Base-by-base conservation (phyloP, 2,113 vertebrate genomes). In the Ranitomeya imitator region DNA sequence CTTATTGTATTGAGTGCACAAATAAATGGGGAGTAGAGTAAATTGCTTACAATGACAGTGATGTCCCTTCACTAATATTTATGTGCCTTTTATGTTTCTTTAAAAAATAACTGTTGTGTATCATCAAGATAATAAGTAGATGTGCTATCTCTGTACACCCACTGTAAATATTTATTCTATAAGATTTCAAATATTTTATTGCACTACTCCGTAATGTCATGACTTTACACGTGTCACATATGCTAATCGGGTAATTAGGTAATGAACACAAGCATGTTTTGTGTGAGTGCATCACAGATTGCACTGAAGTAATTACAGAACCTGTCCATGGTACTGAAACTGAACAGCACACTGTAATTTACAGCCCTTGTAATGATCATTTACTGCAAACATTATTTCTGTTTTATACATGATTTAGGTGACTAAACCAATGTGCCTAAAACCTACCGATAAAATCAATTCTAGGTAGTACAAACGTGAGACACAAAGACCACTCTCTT, bases 271-370 rank as follows among this genome's bases (percentile, higher is more conserved):
- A 52, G 23, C 45, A 67, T 54, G 67, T 71, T 71, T 23, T 71
- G n/a, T 84, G 81, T 1, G n/a, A 54, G 61, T 67, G 51, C 71
- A 71, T 26, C 51, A 55, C 23, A 9, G 79, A 26, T 14, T 52
- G 45, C 19, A 54, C 9, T 55, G 31, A 18, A 69, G 51, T 79
- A 23, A 63, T 61, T 37, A 67, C 52, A 31, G 45, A 21, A 52
- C 7, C 86, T 87, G 52, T 87, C 86, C 86, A 71, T 87, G 86
- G 86, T 87, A 54, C 77, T 87, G 86, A 59, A 87, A 31, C 15
- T 45, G 26, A 85, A 11, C 83, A 59, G 83, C 59, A 21, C 26
- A 52, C 45, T 26, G 82, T 85, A 85, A 74, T 76, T 85, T 85
- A 76, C 83, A 76, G 23, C 16, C 9, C 26, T 85, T 85, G 83